Evolutionary conservation across 2,888 invertebrate species (phyloP).

Genomic region (Agriopis aurantiaria): DNA sequence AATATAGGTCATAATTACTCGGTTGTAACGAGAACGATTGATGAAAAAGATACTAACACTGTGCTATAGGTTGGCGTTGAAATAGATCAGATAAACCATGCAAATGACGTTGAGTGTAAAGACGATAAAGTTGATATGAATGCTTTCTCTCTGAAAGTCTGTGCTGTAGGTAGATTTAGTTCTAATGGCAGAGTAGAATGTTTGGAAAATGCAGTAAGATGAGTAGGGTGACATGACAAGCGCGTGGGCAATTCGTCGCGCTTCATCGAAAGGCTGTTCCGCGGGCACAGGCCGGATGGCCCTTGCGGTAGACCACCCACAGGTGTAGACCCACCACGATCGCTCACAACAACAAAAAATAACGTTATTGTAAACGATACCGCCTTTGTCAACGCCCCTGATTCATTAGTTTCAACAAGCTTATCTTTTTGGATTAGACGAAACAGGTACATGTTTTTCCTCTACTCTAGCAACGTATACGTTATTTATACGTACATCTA

Average conservation of each 20-base stretch:
- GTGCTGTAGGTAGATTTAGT: constrained; percentile 11
- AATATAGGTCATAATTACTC: constrained; percentile 55
- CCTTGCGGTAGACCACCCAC: constrained; percentile 70
- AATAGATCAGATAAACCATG: constrained; percentile 38
- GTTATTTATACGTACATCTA: not conserved
- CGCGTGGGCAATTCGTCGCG: constrained; percentile 51
- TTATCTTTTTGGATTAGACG: constrained; percentile 44
- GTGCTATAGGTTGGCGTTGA: constrained; percentile 25
- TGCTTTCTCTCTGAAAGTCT: constrained; percentile 12
- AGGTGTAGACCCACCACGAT: constrained; percentile 59
- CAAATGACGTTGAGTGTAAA: constrained; percentile 35
- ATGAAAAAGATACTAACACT: constrained; percentile 38
- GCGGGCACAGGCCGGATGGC: constrained; percentile 51
- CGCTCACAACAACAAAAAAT: constrained; percentile 60
- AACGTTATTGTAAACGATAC: constrained; percentile 58
- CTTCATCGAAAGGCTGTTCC: constrained; percentile 46
- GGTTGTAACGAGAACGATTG: constrained; percentile 40
- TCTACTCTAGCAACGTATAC: constrained; percentile 35
- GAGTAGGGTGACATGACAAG: constrained; percentile 43
- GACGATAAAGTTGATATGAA: constrained; percentile 9
- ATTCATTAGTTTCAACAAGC: constrained; percentile 50
- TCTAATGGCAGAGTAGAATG: constrained; percentile 26
- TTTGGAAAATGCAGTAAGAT: constrained; percentile 39
- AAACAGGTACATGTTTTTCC: constrained; percentile 28
- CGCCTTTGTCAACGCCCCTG: constrained; percentile 54